Evolutionary conservation across 2,797 vertebrate genomes (phyloP).

Genomic region (Semotilus atromaculatus): DNA sequence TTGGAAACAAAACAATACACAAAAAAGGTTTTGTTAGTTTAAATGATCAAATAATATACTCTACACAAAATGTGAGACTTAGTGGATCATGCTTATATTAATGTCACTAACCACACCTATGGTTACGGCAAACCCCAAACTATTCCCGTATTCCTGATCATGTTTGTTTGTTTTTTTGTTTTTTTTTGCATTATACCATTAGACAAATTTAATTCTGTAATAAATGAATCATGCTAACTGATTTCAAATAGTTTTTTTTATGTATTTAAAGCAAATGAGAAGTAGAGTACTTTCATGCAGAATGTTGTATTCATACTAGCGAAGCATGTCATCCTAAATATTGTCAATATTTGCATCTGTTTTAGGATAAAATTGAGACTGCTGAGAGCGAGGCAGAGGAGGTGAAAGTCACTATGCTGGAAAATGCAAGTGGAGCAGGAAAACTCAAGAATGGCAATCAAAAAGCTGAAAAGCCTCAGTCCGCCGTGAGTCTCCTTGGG

Average conservation of each 20-base stretch:
- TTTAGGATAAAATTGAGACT: slow-evolving; percentile 65
- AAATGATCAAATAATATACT: not conserved
- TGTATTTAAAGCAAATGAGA: not conserved
- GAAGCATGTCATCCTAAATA: not conserved
- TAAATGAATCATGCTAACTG: not conserved
- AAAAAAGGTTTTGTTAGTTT: not conserved
- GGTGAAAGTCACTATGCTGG: slow-evolving; percentile 79
- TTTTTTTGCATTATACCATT: not conserved
- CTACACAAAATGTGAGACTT: not conserved
- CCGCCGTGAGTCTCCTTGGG: slow-evolving; percentile 61
- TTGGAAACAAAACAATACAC: not conserved
- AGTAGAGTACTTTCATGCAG: not conserved
- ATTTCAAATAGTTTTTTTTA: not conserved
- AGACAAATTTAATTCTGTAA: not conserved
- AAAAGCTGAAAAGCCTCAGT: slow-evolving; percentile 69
- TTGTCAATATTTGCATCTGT: not conserved
- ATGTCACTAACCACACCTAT: not conserved
- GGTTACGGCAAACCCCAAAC: not conserved
- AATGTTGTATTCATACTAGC: not conserved
- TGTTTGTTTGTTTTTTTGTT: not conserved
- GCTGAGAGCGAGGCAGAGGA: slow-evolving; percentile 71
- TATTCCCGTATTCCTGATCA: not conserved
- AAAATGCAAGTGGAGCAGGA: slow-evolving; percentile 73
- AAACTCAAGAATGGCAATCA: slow-evolving; percentile 72
- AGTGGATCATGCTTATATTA: not conserved